Evolutionary conservation across 2,888 invertebrate genomes (phyloP), one percentile per base, ranked within the genome.

Genomic region (Pyrgus malvae): DNA sequence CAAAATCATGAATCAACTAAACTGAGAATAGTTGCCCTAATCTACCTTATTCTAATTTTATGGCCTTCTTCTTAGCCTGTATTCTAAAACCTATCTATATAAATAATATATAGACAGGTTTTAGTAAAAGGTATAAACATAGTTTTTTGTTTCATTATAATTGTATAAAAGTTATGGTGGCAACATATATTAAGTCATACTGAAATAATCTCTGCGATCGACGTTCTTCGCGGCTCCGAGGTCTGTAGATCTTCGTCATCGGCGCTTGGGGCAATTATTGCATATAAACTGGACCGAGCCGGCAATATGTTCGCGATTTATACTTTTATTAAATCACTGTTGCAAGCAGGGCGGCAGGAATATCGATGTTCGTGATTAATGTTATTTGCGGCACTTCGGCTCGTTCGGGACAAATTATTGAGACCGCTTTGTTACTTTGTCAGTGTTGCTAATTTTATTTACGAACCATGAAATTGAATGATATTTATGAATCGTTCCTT

Each of bases 391-490:
- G 72, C 67, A 66, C 45, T 33, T 66, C 68, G 74, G 78, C 82
- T 86, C 78, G 82, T 86, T 84, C 77, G 70, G 66, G 63, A 78
- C 78, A 72, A 87, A 82, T 86, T 87, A 89, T 88, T 83, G 78
- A 78, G 76, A 82, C 68, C 83, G 81, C 85, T 88, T 86, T 85
- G 83, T 87, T 82, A 81, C 70, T 72, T 72, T 83, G 87, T 79
- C 83, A 74, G 77, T 68, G 76, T 70, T 78, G 86, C 72, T 83
- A 88, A 90, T 89, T 90, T 89, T 88, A 83, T 89, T 88, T 88
- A 89, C 79, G 80, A 78, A 55, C 83, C 85, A 72, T 89, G 86
- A 87, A 89, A 88, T 89, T 87, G 80, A 78, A 83, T 76, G 76
- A 74, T 67, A 65, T 48, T 48, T 41, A 70, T 73, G 71, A 81